phyloP scores from a whole-genome alignment of 2,797 vertebrate species.

The Anguilla marmorata region DNA sequence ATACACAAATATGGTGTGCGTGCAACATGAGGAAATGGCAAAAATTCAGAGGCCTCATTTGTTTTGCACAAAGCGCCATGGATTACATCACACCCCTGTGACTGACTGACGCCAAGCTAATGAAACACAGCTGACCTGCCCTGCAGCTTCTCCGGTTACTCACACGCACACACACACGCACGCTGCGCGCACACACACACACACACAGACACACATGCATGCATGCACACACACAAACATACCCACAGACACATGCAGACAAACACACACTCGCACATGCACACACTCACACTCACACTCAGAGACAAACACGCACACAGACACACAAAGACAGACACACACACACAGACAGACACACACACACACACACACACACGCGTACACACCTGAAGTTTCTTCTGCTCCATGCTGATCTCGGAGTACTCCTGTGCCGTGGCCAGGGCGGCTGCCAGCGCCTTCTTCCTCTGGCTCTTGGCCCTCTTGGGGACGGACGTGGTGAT shows the following conservation, averaged over 20 bases:
- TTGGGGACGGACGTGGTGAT: constrained; percentile 98
- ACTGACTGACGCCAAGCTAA: background rate
- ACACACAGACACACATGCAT: too few relatives aligned
- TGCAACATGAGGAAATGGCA: background rate
- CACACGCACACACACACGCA: background rate
- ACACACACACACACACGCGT: background rate
- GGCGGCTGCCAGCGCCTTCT: constrained; percentile 95
- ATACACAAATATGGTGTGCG: background rate
- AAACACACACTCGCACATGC: too few relatives aligned
- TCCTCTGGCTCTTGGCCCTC: constrained; percentile 97
- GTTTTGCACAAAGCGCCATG: background rate
- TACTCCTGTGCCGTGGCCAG: constrained; percentile 97
- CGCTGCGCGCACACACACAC: too few relatives aligned
- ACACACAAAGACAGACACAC: background rate
- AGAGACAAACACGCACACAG: background rate
- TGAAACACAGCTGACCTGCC: constrained; percentile 3
- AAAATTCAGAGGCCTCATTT: background rate
- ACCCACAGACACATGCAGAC: too few relatives aligned
- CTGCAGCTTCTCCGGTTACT: too few relatives aligned
- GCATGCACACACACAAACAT: too few relatives aligned
- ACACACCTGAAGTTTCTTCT: constrained; percentile 91
- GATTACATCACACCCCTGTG: background rate
- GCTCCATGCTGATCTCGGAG: constrained; percentile 98
- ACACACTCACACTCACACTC: too few relatives aligned
- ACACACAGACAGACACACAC: background rate